Percentiles rank a stretch among this genome's conserved stretches.
These are phyloP conservation scores for Agrilus mali DNA, from an alignment of 2,888 invertebrate genomes.

Conservation along the genomic window DNA sequence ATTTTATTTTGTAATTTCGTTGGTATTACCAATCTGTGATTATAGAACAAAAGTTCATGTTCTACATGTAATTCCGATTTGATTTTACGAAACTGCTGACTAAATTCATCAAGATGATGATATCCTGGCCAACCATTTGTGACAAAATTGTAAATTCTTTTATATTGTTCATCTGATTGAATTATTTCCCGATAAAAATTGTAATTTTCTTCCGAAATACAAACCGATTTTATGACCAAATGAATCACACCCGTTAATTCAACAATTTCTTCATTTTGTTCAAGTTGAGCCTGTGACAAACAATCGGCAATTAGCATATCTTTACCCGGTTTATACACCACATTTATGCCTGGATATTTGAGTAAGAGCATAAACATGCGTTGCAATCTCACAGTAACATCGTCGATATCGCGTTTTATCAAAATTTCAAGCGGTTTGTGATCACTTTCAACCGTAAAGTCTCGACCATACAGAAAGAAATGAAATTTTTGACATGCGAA, in stretches of 20 bases:
- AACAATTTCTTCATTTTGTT: too few species aligned
- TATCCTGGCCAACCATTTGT: too few species aligned
- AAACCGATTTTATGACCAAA: neutral
- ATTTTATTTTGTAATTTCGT: slow-evolving; percentile 8
- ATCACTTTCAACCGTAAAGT: slow-evolving; percentile 19
- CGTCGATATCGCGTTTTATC: slow-evolving; percentile 19
- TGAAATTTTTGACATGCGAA: slow-evolving; percentile 16
- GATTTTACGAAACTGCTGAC: too few species aligned
- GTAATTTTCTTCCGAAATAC: slow-evolving; percentile 1
- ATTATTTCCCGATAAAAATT: neutral
- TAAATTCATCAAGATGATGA: too few species aligned
- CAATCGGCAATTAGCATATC: too few species aligned
- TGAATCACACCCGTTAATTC: too few species aligned
- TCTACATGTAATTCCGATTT: slow-evolving; percentile 2
- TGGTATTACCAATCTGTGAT: slow-evolving; percentile 14
- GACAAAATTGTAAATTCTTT: slow-evolving; percentile 2
- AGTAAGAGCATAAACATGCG: slow-evolving; percentile 16
- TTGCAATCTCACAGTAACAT: slow-evolving; percentile 19
- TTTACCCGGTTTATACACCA: too few species aligned
- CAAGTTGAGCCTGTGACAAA: too few species aligned
- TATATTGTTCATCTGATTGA: neutral
- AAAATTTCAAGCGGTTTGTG: slow-evolving; percentile 23
- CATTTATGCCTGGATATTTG: neutral
- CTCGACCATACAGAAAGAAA: slow-evolving; percentile 18
- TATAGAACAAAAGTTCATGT: slow-evolving; percentile 14